Evolutionary conservation across 1,140 invertebrate genomes (phyloP), one percentile per base, ranked within the genome.

Genomic region (Chionoecetes opilio): DNA sequence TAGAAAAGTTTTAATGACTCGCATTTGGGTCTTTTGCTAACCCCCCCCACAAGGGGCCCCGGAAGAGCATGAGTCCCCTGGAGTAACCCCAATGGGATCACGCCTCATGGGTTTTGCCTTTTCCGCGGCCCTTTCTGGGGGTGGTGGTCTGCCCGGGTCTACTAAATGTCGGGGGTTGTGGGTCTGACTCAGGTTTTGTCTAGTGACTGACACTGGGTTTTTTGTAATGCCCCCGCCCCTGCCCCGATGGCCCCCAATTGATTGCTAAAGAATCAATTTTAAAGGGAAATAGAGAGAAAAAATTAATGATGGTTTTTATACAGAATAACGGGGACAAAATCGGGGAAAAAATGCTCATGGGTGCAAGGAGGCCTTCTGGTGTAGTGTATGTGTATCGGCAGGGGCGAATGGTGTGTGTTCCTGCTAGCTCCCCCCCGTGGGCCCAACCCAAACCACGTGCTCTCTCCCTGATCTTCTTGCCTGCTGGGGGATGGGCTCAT

Each of bases 381-480:
- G 63, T 75, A 26, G n/a, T 21, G 41, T 75, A 32, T 34, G 21
- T 85, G 29, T 93, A 92, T 93, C 93, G 92, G 93, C 89, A 96
- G 89, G 90, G 88, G 85, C 90, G 34, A 86, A 82, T 84, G 32
- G 46, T 82, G 86, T 88, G 35, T 34, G 82, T 88, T 63, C 88
- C 95, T 41, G 92, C 95, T 93, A 95, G 88, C 84, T 95, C 84
- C 85, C n/a, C n/a, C n/a, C 95, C 94, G 94, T 95, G 94, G 94
- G 91, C 94, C 92, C 90, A 92, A 95, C 94, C 94, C 94, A 90
- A 93, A 82, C 87, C 94, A 95, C 92, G 92, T 96, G 92, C 87
- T 93, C 84, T 94, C 98, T 98, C 97, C 98, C 98, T 98, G 96
- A 98, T 98, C 97, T 97, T 97, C 96, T 98, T 98, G 92, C 98